Evolutionary conservation across 2,113 vertebrate genomes (phyloP).

Genomic region (Pedetes capensis): DNA sequence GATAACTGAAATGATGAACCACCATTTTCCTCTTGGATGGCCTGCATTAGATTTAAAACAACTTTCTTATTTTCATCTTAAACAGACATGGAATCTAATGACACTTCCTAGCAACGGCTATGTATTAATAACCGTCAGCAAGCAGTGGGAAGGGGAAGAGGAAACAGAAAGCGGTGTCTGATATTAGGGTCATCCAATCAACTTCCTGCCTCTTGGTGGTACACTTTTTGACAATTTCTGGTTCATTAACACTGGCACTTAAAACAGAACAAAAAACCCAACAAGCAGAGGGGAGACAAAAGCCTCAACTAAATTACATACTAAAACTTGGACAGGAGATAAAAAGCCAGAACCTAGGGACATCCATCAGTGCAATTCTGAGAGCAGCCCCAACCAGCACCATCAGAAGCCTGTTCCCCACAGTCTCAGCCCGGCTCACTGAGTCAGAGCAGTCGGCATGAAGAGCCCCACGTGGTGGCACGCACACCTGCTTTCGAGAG

Average conservation of each 20-base stretch:
- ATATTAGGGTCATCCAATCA: not conserved
- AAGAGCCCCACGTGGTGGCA: not conserved
- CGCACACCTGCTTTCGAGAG: rapidly evolving
- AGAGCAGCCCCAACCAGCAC: not conserved
- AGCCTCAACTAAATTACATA: not conserved
- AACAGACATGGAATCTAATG: not conserved
- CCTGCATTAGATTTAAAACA: not conserved
- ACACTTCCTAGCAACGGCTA: not conserved
- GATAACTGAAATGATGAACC: not conserved
- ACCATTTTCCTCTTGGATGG: not conserved
- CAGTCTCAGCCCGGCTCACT: not conserved
- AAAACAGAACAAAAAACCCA: too few relatives aligned
- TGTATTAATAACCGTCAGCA: not conserved
- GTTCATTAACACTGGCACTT: not conserved
- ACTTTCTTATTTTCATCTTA: not conserved
- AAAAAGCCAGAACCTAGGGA: not conserved
- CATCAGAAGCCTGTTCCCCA: not conserved
- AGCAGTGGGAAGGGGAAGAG: too few relatives aligned
- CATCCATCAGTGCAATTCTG: not conserved
- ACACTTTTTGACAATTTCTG: not conserved
- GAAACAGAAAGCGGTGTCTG: not conserved
- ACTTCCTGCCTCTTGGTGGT: not conserved
- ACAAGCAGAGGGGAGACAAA: not conserved
- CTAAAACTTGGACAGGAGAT: not conserved
- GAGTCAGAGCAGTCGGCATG: not conserved